Percentiles rank a stretch among this genome's conserved stretches.
Evolutionary conservation across 2,113 vertebrate genomes (phyloP).

Genomic region (Clarias batrachus): DNA sequence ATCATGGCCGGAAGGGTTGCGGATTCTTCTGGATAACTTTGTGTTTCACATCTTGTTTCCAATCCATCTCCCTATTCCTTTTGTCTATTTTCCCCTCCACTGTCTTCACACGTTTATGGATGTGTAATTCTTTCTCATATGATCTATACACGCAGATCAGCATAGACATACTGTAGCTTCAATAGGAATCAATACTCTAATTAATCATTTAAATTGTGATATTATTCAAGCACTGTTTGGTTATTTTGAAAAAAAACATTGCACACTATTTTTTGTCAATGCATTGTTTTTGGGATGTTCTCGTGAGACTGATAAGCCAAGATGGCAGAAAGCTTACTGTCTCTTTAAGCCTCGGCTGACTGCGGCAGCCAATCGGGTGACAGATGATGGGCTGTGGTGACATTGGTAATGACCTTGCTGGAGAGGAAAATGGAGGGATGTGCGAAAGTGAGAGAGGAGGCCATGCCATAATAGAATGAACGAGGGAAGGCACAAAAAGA

Average conservation of each 20-base stretch:
- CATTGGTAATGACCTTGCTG: slow-evolving; percentile 70
- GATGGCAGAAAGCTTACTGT: slow-evolving; percentile 52
- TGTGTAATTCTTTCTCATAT: not conserved
- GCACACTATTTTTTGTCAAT: not conserved
- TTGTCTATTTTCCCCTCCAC: not conserved
- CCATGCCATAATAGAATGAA: slow-evolving; percentile 9
- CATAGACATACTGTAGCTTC: not conserved
- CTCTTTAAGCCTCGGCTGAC: slow-evolving; percentile 64
- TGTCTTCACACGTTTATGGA: not conserved
- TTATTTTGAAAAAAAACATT: not conserved
- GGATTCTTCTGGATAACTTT: not conserved
- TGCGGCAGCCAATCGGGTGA: slow-evolving; percentile 59
- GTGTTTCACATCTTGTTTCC: not conserved
- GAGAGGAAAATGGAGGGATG: slow-evolving; percentile 46
- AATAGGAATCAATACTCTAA: slow-evolving; percentile 8
- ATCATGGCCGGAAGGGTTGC: not conserved
- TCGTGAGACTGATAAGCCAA: slow-evolving; percentile 21
- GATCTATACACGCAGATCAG: not conserved
- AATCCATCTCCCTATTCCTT: not conserved
- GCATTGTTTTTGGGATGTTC: not conserved
- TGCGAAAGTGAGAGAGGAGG: slow-evolving; percentile 33
- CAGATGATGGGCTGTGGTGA: slow-evolving; percentile 52
- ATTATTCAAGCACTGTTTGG: not conserved
- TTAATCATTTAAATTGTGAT: slow-evolving; percentile 17
- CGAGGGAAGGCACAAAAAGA: not conserved